Evolutionary conservation across 2,888 invertebrate species (phyloP).

Genomic region (Choristoneura rosaceana): DNA sequence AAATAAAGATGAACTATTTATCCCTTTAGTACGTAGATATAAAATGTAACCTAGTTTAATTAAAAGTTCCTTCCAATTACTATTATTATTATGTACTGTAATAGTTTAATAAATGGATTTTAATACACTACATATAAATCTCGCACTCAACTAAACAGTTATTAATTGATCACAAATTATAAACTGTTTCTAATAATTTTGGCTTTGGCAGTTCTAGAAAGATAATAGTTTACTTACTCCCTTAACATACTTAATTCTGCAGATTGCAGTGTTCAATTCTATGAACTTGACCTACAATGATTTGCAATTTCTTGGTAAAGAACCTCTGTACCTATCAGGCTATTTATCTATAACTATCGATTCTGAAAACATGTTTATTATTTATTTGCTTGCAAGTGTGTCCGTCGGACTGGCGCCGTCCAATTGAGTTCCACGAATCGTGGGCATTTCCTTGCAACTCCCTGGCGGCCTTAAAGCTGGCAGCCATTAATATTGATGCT

Average conservation of each 20-base stretch:
- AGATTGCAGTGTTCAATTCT: not conserved
- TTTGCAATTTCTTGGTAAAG: slow-evolving; percentile 18
- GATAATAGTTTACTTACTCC: too few relatives aligned
- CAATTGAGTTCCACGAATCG: slow-evolving; percentile 77
- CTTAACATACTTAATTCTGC: not conserved
- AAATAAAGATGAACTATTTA: too few relatives aligned
- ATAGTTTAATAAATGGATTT: too few relatives aligned
- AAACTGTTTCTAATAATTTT: too few relatives aligned
- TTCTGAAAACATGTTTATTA: slow-evolving; percentile 70
- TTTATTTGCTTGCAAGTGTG: slow-evolving; percentile 72
- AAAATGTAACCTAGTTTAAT: too few relatives aligned
- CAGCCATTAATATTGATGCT: slow-evolving; percentile 72
- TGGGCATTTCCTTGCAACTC: slow-evolving; percentile 73
- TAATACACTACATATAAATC: too few relatives aligned
- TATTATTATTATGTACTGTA: too few relatives aligned
- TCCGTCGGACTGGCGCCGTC: slow-evolving; percentile 70
- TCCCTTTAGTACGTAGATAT: too few relatives aligned
- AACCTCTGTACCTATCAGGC: slow-evolving; percentile 7
- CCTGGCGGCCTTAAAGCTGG: slow-evolving; percentile 63
- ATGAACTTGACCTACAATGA: not conserved
- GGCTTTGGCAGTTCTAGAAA: too few relatives aligned
- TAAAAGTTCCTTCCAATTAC: too few relatives aligned
- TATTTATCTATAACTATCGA: slow-evolving; percentile 48
- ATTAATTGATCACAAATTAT: too few relatives aligned
- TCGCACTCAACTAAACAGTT: too few relatives aligned